These are phyloP conservation scores for Mactromeris polynyma DNA, from an alignment of 2,888 invertebrate genomes.

Conservation along the genomic window DNA sequence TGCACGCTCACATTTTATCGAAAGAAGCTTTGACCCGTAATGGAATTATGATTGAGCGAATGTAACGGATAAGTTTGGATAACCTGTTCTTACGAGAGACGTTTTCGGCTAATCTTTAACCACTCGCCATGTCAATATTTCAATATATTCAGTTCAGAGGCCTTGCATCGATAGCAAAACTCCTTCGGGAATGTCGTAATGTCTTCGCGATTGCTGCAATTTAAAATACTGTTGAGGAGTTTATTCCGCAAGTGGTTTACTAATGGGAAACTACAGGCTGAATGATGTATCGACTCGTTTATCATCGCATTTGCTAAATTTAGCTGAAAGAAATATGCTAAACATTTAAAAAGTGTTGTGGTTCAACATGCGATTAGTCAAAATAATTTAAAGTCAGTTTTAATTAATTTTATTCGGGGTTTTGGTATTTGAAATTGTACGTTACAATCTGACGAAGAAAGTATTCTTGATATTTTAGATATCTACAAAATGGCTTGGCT, in stretches of 20 bases:
- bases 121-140: not conserved
- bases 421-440: too few species aligned
- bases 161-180: not conserved
- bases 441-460: too few species aligned
- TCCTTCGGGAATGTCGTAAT: not conserved
- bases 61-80: not conserved
- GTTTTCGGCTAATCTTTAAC: not conserved
- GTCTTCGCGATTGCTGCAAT: not conserved
- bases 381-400: too few species aligned
- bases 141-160: not conserved
- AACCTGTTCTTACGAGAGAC: not conserved
- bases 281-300: not conserved
- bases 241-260: not conserved
- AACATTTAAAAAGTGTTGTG: too few species aligned
- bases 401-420: too few species aligned
- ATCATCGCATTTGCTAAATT: not conserved
- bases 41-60: not conserved
- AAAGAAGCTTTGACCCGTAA: not conserved
- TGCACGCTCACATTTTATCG: not conserved
- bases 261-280: not conserved
- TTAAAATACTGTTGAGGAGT: not conserved
- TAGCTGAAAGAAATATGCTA: not conserved
- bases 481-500: too few species aligned
- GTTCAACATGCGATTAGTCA: too few species aligned
- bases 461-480: too few species aligned